Conservation (phyloP, 1,140 invertebrate genomes). For the Pseudomyrmex pallidus region DNA sequence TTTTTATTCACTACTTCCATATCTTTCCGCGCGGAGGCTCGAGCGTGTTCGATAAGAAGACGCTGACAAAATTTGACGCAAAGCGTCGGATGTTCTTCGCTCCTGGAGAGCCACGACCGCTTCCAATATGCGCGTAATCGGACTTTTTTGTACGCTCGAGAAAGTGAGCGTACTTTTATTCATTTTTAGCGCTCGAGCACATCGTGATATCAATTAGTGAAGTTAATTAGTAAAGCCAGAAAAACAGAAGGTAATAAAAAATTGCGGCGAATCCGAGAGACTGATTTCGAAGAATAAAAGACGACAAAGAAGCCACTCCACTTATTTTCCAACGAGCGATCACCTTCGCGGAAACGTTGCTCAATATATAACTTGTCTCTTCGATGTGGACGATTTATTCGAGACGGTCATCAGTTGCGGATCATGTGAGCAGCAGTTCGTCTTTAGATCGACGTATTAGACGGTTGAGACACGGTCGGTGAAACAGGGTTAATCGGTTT, state of each 20-base stretch:
- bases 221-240: no score
- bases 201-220: background rate
- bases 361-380: background rate
- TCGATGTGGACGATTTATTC: background rate
- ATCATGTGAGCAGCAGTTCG: background rate
- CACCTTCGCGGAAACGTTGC: background rate
- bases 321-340: background rate
- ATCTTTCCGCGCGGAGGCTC: slow-evolving; percentile 62
- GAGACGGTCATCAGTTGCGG: background rate
- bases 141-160: background rate
- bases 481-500: slow-evolving; percentile 64
- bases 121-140: slow-evolving; percentile 23
- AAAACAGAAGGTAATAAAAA: no score
- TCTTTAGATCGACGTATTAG: slow-evolving; percentile 1
- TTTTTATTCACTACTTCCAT: slow-evolving; percentile 70
- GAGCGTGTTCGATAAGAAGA: slow-evolving; percentile 58
- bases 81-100: slow-evolving; percentile 41
- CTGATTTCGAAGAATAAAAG: background rate
- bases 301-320: no score
- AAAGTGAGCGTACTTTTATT: background rate
- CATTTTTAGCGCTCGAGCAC: background rate
- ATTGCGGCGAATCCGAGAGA: no score
- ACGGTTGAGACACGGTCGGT: slow-evolving; percentile 5
- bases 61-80: slow-evolving; percentile 66
- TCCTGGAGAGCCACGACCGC: background rate